phyloP scores from a whole-genome alignment of 1,140 invertebrate genomes.

The Drosophila mauritiana region DNA sequence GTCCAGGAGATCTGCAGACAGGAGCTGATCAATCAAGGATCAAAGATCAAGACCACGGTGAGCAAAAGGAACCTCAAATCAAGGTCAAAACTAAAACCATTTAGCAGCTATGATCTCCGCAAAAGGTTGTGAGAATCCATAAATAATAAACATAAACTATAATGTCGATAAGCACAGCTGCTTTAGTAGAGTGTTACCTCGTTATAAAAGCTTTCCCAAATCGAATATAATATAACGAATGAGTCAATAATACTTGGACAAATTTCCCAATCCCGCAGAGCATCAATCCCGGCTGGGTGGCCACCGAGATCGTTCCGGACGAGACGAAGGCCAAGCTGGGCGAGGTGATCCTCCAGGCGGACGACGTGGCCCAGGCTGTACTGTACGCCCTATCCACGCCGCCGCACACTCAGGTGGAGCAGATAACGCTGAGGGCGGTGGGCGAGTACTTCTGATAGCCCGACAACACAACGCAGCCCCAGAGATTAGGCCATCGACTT shows the following conservation, averaged over 20 bases:
- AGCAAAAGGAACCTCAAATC: slow-evolving; percentile 41
- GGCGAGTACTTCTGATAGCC: slow-evolving; percentile 78
- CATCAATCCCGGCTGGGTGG: slow-evolving; percentile 87
- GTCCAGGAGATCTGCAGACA: slow-evolving; percentile 87
- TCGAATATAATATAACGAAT: neutral
- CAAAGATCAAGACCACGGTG: slow-evolving; percentile 89
- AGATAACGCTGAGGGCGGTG: slow-evolving; percentile 80
- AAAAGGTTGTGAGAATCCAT: neutral
- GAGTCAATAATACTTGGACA: neutral
- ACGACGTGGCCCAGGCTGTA: slow-evolving; percentile 86
- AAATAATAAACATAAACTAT: neutral
- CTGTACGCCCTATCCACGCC: slow-evolving; percentile 87
- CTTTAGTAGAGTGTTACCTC: neutral
- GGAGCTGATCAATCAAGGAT: slow-evolving; percentile 87
- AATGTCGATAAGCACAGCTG: neutral
- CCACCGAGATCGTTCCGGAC: slow-evolving; percentile 86
- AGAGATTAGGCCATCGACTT: slow-evolving; percentile 46
- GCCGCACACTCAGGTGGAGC: slow-evolving; percentile 87
- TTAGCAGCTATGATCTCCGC: no score
- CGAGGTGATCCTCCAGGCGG: slow-evolving; percentile 75
- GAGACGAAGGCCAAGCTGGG: slow-evolving; percentile 52
- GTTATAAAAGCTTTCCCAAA: neutral
- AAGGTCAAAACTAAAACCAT: no score
- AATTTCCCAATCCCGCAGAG: slow-evolving; percentile 77
- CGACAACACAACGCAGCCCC: neutral